Conservation (phyloP, 2,113 vertebrate genomes). For the Anoplopoma fimbria region DNA sequence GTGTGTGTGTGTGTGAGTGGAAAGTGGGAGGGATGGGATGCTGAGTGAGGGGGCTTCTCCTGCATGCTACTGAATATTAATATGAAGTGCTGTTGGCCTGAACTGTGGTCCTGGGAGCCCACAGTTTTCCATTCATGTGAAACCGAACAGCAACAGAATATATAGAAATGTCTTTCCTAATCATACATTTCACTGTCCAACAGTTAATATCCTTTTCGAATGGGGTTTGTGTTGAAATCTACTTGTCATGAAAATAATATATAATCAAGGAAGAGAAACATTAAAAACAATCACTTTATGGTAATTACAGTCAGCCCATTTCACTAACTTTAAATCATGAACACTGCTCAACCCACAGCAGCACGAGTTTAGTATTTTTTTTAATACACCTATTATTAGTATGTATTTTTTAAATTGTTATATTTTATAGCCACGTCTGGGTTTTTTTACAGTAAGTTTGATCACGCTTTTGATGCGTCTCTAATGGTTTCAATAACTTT, state of each 20-base stretch:
- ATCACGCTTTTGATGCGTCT: constrained; percentile 46
- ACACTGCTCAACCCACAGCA: not conserved
- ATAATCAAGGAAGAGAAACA: not conserved
- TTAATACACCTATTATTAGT: constrained; percentile 35
- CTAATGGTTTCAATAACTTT: constrained; percentile 49
- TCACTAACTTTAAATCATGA: constrained; percentile 32
- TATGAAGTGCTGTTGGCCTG: constrained; percentile 22
- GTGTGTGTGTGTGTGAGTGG: constrained; percentile 42
- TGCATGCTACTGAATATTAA: constrained; percentile 44
- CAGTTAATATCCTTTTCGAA: not conserved
- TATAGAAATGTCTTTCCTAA: not conserved
- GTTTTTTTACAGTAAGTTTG: constrained; percentile 16
- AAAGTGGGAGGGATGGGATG: constrained; percentile 59
- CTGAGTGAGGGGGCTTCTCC: constrained; percentile 43
- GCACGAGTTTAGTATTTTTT: constrained; percentile 27
- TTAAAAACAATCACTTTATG: not conserved
- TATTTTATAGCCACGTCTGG: constrained; percentile 35
- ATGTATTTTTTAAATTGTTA: constrained; percentile 27
- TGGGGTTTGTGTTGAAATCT: constrained; percentile 17
- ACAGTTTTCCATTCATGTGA: not conserved
- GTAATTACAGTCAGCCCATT: constrained; percentile 23
- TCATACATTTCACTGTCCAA: constrained; percentile 1
- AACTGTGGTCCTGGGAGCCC: not conserved
- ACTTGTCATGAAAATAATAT: not conserved
- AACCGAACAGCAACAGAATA: not conserved